Base-by-base conservation (phyloP, 2,888 invertebrate species). In the Acanthosepion esculentum region DNA sequence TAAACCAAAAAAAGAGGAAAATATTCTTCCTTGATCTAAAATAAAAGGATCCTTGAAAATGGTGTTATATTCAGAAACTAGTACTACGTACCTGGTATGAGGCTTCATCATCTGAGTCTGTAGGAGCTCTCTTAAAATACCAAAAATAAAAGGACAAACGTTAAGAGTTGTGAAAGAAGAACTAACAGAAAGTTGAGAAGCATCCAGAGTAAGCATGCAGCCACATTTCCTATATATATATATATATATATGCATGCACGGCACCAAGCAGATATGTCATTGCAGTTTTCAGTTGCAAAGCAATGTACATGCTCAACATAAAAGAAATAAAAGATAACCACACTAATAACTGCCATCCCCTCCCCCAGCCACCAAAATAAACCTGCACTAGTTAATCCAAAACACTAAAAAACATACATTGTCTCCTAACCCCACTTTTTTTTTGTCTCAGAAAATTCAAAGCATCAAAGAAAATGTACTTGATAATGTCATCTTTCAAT, bases 81-180 rank as follows among this genome's bases (percentile, higher is more conserved):
- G 33, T n/a, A 53, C 15, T 93, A 53, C 48, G 53, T 93, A 93
- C 93, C 93, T 93, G 93, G 48, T 93, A 93, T 53, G 53, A 48
- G 20, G 93, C 93, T 93, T 48, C 93, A 50, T 93, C 93, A 93
- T 93, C 93, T 93, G 93, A 93, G 29, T 93, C 93, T n/a, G 93
- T 93, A n/a, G 93, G 93, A 15, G 93, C 93, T 53, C 93, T 50
- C 93, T 93, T 93, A 93, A 93, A 93, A n/a, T n/a, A 53, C n/a
- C 78, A 78, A 78, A 59, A 78, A 78, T 78, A 78, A 78, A 78
- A 78, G 78, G 78, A 78, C n/a, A 78, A 78, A 6, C 12, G 33
- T 78, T 78, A 78, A 78, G 78, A n/a, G n/a, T 78, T 78, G 33
- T n/a, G 78, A 78, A 33, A 78, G n/a, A 78, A n/a, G 78, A 78